phyloP scores from a whole-genome alignment of 2,113 vertebrate genomes.

The Bambusicola thoracicus region DNA sequence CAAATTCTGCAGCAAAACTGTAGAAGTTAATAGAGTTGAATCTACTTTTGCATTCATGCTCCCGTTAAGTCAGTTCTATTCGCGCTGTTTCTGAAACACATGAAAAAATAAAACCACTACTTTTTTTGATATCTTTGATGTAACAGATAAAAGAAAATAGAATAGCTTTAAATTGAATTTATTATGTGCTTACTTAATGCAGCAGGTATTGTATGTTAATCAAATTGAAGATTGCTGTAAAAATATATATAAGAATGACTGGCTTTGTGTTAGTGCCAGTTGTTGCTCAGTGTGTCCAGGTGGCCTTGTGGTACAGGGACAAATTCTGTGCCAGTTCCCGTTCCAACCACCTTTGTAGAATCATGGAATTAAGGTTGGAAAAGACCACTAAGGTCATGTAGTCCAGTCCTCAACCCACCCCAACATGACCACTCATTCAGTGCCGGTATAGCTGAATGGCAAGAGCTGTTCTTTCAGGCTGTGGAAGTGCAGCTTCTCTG shows the following conservation, averaged over 20 bases:
- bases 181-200: slow-evolving; percentile 7
- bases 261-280: neutral
- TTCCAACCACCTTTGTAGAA: neutral
- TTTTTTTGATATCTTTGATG: slow-evolving; percentile 46
- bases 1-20: slow-evolving; percentile 39
- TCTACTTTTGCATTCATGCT: slow-evolving; percentile 43
- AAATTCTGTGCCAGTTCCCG: neutral
- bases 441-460: neutral
- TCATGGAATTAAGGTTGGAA: no score
- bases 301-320: neutral
- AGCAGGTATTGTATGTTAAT: slow-evolving; percentile 25
- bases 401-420: no score
- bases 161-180: slow-evolving; percentile 53
- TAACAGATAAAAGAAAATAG: slow-evolving; percentile 60
- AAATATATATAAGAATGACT: neutral
- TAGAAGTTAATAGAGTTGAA: slow-evolving; percentile 59
- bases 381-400: no score
- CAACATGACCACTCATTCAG: neutral
- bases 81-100: slow-evolving; percentile 10
- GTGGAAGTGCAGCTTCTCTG: rapidly evolving
- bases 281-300: neutral
- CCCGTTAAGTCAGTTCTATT: slow-evolving; percentile 15
- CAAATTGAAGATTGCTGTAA: neutral
- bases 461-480: rapidly evolving
- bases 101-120: slow-evolving; percentile 23